Percentiles rank a stretch among this genome's conserved stretches.
Conservation (phyloP, 92 coral and sea anemone genomes). For the Galaxea fascicularis region DNA sequence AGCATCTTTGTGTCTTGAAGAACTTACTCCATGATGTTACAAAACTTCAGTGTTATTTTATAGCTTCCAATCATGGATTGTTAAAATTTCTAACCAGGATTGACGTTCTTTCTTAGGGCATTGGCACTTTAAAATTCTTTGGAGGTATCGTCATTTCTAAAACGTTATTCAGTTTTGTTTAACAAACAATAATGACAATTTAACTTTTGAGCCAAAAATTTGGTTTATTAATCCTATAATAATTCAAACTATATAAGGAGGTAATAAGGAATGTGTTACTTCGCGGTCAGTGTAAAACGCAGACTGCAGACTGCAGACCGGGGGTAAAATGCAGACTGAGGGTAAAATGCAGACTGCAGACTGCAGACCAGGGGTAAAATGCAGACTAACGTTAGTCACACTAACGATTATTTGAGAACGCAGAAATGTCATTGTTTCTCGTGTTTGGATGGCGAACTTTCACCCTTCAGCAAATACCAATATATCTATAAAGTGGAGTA, state of each 20-base stretch:
- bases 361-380: too few species aligned
- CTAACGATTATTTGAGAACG: too few species aligned
- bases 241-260: not conserved
- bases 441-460: too few species aligned
- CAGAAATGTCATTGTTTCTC: too few species aligned
- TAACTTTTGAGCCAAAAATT: not conserved
- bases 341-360: too few species aligned
- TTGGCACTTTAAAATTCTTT: constrained; percentile 20
- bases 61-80: not conserved
- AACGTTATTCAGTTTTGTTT: not conserved
- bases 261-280: not conserved
- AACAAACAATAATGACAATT: not conserved
- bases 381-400: too few species aligned
- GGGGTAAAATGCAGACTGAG: too few species aligned
- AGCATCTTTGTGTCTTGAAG: not conserved
- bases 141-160: not conserved
- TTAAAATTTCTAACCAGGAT: not conserved
- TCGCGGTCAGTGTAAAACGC: too few species aligned
- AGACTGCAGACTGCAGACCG: too few species aligned
- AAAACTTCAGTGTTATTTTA: not conserved
- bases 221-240: not conserved
- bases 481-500: too few species aligned
- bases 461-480: too few species aligned
- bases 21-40: too few species aligned
- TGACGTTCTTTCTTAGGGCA: not conserved